A percentile compares a stretch with the other conserved stretches of the same genome.
Evolutionary conservation across 2,888 invertebrate species (phyloP).

Genomic region (Idaea straminata): DNA sequence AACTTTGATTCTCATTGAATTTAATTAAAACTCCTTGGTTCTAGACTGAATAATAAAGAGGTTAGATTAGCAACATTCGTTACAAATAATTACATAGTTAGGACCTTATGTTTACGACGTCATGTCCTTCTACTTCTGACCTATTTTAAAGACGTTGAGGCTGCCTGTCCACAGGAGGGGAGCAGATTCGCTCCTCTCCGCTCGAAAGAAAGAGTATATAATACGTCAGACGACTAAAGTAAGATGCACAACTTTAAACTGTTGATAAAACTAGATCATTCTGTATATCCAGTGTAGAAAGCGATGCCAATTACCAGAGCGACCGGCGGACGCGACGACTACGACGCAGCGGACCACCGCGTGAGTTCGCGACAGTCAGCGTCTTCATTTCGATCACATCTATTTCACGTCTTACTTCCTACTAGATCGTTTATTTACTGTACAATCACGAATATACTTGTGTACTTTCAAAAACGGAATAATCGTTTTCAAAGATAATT

Average conservation of each 20-base stretch:
- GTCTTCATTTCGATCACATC: slow-evolving; percentile 3
- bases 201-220: neutral
- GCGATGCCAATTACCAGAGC: slow-evolving; percentile 27
- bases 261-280: slow-evolving; percentile 7
- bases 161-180: too few relatives aligned
- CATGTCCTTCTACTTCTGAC: too few relatives aligned
- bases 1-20: too few relatives aligned
- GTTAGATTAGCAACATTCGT: too few relatives aligned
- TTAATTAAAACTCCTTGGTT: too few relatives aligned
- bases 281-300: slow-evolving; percentile 25
- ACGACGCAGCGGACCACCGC: slow-evolving; percentile 3
- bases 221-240: neutral
- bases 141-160: too few relatives aligned
- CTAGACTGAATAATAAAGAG: too few relatives aligned
- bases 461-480: too few relatives aligned
- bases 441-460: neutral
- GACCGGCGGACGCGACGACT: slow-evolving; percentile 6
- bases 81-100: too few relatives aligned
- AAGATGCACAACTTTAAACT: neutral
- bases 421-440: neutral
- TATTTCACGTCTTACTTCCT: slow-evolving; percentile 3
- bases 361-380: neutral
- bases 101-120: too few relatives aligned
- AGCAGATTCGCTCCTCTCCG: too few relatives aligned
- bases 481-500: too few relatives aligned